Conservation (phyloP, 2,113 vertebrate genomes). For the Gila orcuttii region DNA sequence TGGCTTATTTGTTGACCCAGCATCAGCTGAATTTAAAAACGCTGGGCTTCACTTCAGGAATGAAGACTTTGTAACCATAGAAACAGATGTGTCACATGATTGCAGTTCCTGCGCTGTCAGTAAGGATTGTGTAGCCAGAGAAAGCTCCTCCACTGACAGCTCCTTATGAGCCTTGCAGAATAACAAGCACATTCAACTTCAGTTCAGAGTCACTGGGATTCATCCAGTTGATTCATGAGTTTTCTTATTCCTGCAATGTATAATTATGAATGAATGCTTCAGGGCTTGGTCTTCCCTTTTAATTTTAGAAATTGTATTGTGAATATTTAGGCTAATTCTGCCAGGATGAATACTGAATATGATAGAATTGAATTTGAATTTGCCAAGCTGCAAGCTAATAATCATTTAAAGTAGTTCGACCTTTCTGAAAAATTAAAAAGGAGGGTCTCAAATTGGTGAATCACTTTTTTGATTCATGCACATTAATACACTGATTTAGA, state of each 20-base stretch:
- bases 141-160: conserved; percentile 56
- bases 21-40: conserved; percentile 53
- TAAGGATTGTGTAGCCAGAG: conserved; percentile 56
- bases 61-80: conserved; percentile 63
- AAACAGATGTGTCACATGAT: conserved; percentile 63
- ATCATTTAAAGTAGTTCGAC: neutral
- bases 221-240: neutral
- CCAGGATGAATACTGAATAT: neutral
- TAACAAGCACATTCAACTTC: conserved; percentile 58
- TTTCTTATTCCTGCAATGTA: neutral
- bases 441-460: neutral
- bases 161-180: conserved; percentile 61
- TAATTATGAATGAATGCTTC: neutral
- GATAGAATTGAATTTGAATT: neutral
- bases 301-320: neutral
- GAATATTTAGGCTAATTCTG: neutral
- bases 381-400: neutral
- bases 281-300: neutral
- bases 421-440: neutral
- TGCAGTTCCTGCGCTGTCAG: conserved; percentile 61
- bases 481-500: neutral
- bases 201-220: conserved; percentile 30
- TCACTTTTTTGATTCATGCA: neutral
- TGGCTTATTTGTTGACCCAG: conserved; percentile 53
- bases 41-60: conserved; percentile 52